Conservation (phyloP, 2,113 vertebrate species). For the Nothobranchius furzeri region DNA sequence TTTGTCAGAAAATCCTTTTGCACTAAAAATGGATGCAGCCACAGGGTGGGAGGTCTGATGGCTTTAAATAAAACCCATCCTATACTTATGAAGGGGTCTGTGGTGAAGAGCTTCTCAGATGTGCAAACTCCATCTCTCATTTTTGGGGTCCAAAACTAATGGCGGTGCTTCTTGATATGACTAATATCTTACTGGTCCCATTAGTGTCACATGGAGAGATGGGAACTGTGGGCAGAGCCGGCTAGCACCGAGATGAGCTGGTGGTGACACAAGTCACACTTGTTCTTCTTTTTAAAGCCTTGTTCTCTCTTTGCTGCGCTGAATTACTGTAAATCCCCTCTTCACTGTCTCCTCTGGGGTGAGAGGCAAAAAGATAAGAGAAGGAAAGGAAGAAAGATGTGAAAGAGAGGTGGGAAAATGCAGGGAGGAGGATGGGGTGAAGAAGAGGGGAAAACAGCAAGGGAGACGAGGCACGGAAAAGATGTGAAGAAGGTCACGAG, state of each 20-base stretch:
- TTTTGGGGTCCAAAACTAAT: conserved; percentile 21
- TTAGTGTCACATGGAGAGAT: conserved; percentile 49
- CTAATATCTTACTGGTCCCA: conserved; percentile 39
- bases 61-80: conserved; percentile 29
- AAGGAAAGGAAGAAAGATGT: conserved; percentile 45
- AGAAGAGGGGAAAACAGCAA: conserved; percentile 15
- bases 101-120: conserved; percentile 23
- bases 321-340: conserved; percentile 66
- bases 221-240: conserved; percentile 55
- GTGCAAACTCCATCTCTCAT: conserved; percentile 26
- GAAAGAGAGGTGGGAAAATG: conserved; percentile 27
- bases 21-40: conserved; percentile 38
- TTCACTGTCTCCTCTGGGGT: conserved; percentile 56
- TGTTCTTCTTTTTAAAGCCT: conserved; percentile 65
- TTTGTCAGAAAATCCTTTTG: conserved; percentile 37
- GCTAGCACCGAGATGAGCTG: conserved; percentile 35
- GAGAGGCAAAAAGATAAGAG: conserved; percentile 23
- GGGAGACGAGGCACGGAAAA: conserved; percentile 21
- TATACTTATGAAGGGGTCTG: conserved; percentile 27
- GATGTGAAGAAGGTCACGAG: conserved; percentile 26
- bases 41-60: conserved; percentile 36
- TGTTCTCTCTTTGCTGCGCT: conserved; percentile 46
- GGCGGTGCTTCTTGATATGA: conserved; percentile 29
- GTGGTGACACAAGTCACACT: conserved; percentile 52
- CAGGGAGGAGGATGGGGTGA: conserved; percentile 10